Base-by-base conservation (phyloP, 2,888 invertebrate genomes). In the Drosophila pseudotakahashii region DNA sequence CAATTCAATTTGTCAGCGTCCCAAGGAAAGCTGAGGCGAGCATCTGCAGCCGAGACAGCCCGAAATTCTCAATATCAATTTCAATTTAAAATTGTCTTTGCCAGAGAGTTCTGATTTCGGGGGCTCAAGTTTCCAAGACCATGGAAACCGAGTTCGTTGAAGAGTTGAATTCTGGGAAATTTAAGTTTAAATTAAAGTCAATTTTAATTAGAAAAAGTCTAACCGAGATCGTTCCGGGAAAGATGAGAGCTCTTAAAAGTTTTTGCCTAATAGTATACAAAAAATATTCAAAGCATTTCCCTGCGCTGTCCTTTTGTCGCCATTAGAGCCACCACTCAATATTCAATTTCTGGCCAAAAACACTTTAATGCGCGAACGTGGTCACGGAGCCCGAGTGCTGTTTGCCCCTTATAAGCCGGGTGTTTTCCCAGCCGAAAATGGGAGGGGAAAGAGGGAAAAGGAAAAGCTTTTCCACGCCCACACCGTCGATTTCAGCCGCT, bases 351-450 rank as follows among this genome's bases (percentile, higher is more conserved):
- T 55, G 54, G 60, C 74, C 64, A 39, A 57, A 88, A 77, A 75
- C 74, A 75, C 75, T 79, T 81, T 89, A 88, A 88, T 88, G 87
- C 76, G 73, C 77, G 68, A 85, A 84, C 87, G 82, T 86, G 87
- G 82, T 68, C 78, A 57, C 23, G 32, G 51, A 57, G 66, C 58
- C 59, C 34, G 32, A 36, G 47, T 34, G 44, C 39, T 48, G 57
- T 45, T 64, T 62, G 36, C 34, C 34, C 34, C 19, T 36, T 16
- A 64, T 36, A 64, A 26, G 41, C 64, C 14, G 19, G n/a, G n/a
- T 39, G 58, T 19, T 48, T 48, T 34, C 34, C 13, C 48, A 34
- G 42, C 32, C 32, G 9, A 32, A 36, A n/a, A 9, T 30, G 58
- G 58, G 30, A 16, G 26, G 58, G 58, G 30, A 16, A 34, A 53